Conservation (phyloP, 2,797 vertebrate species). For the Momotus momota region DNA sequence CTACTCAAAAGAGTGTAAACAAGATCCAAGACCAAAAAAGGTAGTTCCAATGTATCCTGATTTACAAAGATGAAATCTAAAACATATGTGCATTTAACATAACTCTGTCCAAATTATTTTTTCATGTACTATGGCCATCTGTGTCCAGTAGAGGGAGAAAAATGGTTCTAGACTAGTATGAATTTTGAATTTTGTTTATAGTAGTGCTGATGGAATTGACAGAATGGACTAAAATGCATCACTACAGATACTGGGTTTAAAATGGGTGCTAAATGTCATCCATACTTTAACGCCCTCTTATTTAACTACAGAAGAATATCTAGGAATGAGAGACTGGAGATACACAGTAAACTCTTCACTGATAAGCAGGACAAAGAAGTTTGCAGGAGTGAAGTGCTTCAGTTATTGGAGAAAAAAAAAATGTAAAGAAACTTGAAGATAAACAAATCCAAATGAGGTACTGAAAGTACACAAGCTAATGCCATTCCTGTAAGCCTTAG, state of each 20-base stretch:
- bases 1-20: background rate
- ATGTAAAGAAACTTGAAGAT: background rate
- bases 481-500: background rate
- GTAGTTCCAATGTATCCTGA: background rate
- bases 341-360: background rate
- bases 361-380: background rate
- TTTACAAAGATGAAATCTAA: background rate
- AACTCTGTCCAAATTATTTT: background rate
- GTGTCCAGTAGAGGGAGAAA: background rate
- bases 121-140: background rate
- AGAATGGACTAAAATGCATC: background rate
- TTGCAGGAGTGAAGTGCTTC: background rate
- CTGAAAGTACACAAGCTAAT: background rate
- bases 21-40: background rate
- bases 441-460: background rate
- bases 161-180: background rate
- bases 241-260: background rate
- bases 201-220: background rate
- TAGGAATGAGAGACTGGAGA: background rate
- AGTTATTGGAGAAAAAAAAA: background rate
- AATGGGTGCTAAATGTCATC: background rate
- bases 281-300: background rate
- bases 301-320: background rate
- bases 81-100: background rate
- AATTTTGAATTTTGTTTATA: background rate